Evolutionary conservation across 2,113 vertebrate genomes (phyloP).

Genomic region (Nothoprocta pentlandii): DNA sequence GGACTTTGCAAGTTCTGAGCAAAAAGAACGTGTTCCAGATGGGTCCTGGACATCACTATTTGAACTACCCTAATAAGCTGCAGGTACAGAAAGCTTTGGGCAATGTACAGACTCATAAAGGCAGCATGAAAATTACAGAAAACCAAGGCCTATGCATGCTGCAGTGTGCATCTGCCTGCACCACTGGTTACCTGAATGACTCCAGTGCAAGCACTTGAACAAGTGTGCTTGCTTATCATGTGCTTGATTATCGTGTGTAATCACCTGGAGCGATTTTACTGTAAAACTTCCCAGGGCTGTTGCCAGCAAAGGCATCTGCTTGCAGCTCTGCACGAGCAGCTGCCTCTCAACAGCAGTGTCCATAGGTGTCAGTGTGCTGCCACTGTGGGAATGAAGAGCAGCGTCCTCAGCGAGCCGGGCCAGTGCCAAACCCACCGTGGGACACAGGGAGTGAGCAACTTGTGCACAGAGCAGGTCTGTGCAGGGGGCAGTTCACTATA

Average conservation of each 20-base stretch:
- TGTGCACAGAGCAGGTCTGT: neutral
- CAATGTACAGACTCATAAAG: neutral
- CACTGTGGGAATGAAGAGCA: too few relatives aligned
- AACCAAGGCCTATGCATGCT: neutral
- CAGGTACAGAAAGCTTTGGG: neutral
- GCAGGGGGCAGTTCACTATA: neutral
- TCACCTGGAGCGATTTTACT: neutral
- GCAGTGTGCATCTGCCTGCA: neutral
- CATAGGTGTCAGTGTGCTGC: too few relatives aligned
- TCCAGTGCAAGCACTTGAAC: neutral
- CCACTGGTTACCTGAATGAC: neutral
- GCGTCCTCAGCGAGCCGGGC: too few relatives aligned
- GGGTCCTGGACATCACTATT: too few relatives aligned
- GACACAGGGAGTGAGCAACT: neutral
- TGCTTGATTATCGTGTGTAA: too few relatives aligned
- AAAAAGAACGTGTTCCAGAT: neutral
- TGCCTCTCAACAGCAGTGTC: neutral
- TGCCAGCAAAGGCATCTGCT: neutral
- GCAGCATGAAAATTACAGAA: neutral
- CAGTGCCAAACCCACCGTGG: neutral
- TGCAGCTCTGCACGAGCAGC: neutral
- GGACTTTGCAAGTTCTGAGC: neutral
- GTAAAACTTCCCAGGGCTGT: neutral
- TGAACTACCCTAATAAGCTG: neutral
- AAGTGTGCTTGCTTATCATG: too few relatives aligned